Base-by-base conservation (phyloP, 1,140 invertebrate species). In the Pemphigus obesinymphae region DNA sequence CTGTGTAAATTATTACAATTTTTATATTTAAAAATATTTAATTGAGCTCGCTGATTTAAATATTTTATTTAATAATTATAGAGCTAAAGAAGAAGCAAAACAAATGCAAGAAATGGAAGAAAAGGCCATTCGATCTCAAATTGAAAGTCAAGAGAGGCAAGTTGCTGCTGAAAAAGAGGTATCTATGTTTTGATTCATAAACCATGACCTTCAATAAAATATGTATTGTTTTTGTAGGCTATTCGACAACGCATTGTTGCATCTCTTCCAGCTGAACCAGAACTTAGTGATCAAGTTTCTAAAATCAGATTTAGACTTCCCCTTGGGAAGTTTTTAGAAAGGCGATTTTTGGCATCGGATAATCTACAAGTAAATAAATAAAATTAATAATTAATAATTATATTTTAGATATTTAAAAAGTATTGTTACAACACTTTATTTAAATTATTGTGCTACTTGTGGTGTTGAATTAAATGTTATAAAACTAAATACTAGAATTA, bases 61-160 rank as follows among this genome's bases (percentile, higher is more conserved):
- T 26, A 26, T 73, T 43, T n/a, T 37, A 58, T 15, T 8, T 29
- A 29, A 34, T 68, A 58, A 81, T 87, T 88, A 73, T 85, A 93
- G 92, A 88, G 93, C 93, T 48, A 96, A 96, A 89, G 94, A 95
- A 87, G 93, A 94, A 88, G 91, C 93, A 4, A 94, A 93, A 87
- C 90, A 91, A 80, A 89, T 91, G 85, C 91, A 92, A 87, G 92
- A 94, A 88, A 87, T 90, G 83, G 90, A 92, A 87, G 90, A 91
- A 85, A 90, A 92, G 86, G 90, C 91, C 20, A 91, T 80, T 45
- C 34, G 55, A 80, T 63, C 76, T 80, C 55, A 89, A 84, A 91
- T 91, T 87, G 92, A 94, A 87, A 90, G 90, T 48, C 83, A 84
- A 61, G 83, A 84, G 83, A 82, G 84, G 82, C 63, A 84, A 81